phyloP scores from a whole-genome alignment of 2,113 vertebrate species.

The Cottus gobio region DNA sequence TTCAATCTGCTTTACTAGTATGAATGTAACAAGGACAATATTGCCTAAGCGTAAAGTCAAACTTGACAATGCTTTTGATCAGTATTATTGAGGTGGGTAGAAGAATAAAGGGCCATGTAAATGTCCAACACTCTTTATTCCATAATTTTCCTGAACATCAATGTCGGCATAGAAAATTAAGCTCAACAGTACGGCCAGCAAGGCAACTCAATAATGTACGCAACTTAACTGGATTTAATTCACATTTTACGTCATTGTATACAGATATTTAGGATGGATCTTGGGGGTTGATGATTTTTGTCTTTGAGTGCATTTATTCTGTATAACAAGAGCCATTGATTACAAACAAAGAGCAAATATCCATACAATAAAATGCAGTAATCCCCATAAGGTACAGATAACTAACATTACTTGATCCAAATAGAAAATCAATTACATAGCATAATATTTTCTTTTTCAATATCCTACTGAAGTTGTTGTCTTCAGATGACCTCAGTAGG shows the following conservation, averaged over 20 bases:
- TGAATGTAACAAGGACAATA: not conserved
- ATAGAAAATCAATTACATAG: conserved; percentile 69
- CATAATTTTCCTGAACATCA: conserved; percentile 13
- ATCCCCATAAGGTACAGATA: conserved; percentile 59
- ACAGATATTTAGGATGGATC: conserved; percentile 34
- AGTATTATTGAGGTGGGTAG: not conserved
- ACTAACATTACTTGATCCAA: conserved; percentile 58
- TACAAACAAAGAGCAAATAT: conserved; percentile 43
- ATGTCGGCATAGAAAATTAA: not conserved
- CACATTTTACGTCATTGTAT: conserved; percentile 24
- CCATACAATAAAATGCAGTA: conserved; percentile 47
- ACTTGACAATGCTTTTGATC: not conserved
- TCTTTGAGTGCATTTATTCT: conserved; percentile 55
- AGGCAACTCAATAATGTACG: conserved; percentile 30
- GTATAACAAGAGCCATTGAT: conserved; percentile 61
- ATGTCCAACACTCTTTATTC: conserved; percentile 8
- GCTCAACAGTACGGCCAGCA: not conserved
- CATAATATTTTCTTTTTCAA: conserved; percentile 69
- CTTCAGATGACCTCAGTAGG: conserved; percentile 62
- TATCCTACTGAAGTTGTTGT: conserved; percentile 53
- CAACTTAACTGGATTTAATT: conserved; percentile 41
- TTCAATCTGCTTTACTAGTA: not conserved
- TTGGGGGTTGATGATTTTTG: conserved; percentile 37
- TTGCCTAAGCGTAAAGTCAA: not conserved
- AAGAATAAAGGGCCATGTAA: conserved; percentile 8